phyloP scores from a whole-genome alignment of 1,140 invertebrate genomes.

The Drosophila oshimai region DNA sequence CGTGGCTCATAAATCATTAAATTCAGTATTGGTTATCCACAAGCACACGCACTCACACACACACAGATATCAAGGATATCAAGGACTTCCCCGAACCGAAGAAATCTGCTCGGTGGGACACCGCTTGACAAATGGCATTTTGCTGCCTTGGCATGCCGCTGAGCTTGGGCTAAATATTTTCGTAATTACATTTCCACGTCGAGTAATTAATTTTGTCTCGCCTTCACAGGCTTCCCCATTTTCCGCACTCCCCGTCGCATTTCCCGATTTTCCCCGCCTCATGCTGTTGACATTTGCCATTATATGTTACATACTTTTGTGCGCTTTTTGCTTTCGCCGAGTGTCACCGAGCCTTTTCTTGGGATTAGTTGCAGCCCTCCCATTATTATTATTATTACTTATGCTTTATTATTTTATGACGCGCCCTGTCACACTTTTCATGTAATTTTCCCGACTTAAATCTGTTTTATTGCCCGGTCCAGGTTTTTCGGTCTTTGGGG shows the following conservation, averaged over 20 bases:
- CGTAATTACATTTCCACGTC: conserved; percentile 83
- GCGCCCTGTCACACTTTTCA: conserved; percentile 52
- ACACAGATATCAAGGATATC: not conserved
- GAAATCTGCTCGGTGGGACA: conserved; percentile 45
- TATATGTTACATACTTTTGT: conserved; percentile 70
- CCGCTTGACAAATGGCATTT: conserved; percentile 76
- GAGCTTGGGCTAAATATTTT: conserved; percentile 81
- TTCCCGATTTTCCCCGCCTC: conserved; percentile 1
- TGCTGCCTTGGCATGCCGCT: conserved; percentile 70
- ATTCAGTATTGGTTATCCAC: conserved; percentile 56
- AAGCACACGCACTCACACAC: not conserved
- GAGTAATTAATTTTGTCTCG: conserved; percentile 83
- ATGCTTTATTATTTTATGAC: conserved; percentile 69
- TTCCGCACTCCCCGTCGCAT: not conserved
- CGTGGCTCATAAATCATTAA: conserved; percentile 68
- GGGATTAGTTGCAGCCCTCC: conserved; percentile 52
- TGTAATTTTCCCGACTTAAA: conserved; percentile 60
- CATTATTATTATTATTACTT: conserved; percentile 61
- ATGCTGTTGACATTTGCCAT: conserved; percentile 80
- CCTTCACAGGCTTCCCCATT: conserved; percentile 38
- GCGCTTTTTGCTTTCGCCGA: conserved; percentile 57
- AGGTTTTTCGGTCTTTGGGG: conserved; percentile 4
- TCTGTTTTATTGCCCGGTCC: conserved; percentile 69
- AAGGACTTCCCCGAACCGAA: conserved; percentile 20
- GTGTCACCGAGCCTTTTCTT: conserved; percentile 45